Conservation (phyloP, 2,888 invertebrate genomes). For the Dinocampus coccinellae region DNA sequence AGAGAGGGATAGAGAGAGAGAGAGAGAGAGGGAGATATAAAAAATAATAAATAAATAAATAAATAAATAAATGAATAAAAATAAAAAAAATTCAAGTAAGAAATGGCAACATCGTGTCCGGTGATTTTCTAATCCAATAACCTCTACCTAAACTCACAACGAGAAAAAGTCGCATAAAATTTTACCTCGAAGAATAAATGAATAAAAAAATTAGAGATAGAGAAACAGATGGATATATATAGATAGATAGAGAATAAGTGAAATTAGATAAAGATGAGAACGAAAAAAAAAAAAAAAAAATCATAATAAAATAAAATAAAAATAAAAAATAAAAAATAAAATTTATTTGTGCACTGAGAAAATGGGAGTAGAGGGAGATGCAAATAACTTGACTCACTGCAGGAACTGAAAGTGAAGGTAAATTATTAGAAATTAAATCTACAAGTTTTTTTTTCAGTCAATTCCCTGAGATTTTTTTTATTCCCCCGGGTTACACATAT, state of each 20-base stretch:
- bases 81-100: not conserved
- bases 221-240: too few relatives aligned
- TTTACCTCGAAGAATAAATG: not conserved
- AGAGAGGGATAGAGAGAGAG: not conserved
- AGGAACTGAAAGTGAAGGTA: not conserved
- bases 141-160: not conserved
- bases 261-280: not conserved
- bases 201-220: too few relatives aligned
- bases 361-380: not conserved
- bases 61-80: not conserved
- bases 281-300: not conserved
- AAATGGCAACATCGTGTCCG: not conserved
- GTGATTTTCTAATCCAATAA: not conserved
- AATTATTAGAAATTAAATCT: constrained; percentile 14
- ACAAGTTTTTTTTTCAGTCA: constrained; percentile 9
- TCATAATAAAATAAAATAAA: not conserved
- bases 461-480: not conserved
- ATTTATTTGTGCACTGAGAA: not conserved
- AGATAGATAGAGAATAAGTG: not conserved
- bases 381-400: not conserved
- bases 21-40: too few relatives aligned
- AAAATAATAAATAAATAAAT: not conserved
- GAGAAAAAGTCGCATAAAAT: not conserved
- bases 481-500: not conserved
- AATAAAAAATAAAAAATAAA: not conserved